These are phyloP conservation scores for Thereva unica DNA, from an alignment of 2,888 invertebrate species.

Conservation along the genomic window DNA sequence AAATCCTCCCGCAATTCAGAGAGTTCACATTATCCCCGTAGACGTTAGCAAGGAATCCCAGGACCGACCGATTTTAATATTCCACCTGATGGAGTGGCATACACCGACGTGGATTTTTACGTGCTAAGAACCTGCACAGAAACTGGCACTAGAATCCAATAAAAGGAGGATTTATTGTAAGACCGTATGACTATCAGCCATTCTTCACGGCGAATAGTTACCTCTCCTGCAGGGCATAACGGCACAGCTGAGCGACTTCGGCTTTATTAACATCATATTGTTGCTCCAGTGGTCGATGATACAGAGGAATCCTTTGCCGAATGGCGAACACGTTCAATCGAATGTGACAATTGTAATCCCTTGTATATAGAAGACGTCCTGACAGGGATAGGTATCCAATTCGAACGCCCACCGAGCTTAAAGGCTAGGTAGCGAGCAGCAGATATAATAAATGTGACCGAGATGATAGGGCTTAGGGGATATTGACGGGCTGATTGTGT, in stretches of 20 bases:
- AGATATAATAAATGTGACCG: constrained; percentile 29
- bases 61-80: background rate
- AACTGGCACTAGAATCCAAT: constrained; percentile 21
- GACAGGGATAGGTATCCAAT: constrained; percentile 6
- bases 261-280: constrained; percentile 25
- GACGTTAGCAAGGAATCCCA: background rate
- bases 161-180: constrained; percentile 28
- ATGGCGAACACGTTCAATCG: constrained; percentile 40
- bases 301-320: constrained; percentile 22
- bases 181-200: constrained; percentile 23
- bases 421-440: constrained; percentile 13
- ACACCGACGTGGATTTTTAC: too few species aligned
- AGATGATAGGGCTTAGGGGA: constrained; percentile 37
- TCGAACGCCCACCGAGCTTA: background rate
- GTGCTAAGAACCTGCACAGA: background rate
- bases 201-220: constrained; percentile 23
- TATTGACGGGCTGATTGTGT: constrained; percentile 31
- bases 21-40: too few species aligned
- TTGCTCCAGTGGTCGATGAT: constrained; percentile 8
- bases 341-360: constrained; percentile 43
- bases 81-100: too few species aligned
- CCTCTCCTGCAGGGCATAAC: constrained; percentile 14
- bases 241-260: background rate
- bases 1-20: too few species aligned
- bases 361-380: constrained; percentile 15